Conservation (phyloP, 2,113 vertebrate species). For the Salvelinus fontinalis region DNA sequence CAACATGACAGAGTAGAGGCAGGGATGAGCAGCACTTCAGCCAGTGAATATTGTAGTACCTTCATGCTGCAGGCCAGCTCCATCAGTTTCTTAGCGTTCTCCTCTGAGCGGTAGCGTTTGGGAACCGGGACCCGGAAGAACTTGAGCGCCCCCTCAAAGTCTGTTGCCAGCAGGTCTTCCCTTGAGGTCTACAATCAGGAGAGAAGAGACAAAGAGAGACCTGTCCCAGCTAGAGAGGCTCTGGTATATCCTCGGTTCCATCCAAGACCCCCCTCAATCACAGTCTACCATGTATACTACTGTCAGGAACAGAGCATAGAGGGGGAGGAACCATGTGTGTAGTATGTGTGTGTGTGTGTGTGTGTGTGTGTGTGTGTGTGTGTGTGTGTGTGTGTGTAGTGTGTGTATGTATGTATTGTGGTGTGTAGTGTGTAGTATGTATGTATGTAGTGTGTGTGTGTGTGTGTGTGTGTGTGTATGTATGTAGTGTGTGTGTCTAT, state of each 20-base stretch:
- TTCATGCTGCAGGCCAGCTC: constrained; percentile 97
- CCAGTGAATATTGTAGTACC: constrained; percentile 70
- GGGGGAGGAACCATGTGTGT: background rate
- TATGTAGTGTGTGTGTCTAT: too few relatives aligned
- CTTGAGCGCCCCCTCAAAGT: constrained; percentile 97
- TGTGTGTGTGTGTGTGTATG: too few relatives aligned
- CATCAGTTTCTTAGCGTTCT: constrained; percentile 98
- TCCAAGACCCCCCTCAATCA: background rate
- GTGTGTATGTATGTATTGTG: too few relatives aligned
- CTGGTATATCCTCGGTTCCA: background rate
- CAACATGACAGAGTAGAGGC: background rate
- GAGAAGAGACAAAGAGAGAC: background rate
- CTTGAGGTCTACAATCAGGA: constrained; percentile 83
- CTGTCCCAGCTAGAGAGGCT: background rate
- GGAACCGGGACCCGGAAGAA: constrained; percentile 98
- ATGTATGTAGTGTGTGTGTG: too few relatives aligned
- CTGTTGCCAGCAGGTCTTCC: constrained; percentile 92
- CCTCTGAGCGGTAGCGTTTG: constrained; percentile 96
- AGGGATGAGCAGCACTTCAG: background rate
- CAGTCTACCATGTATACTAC: background rate
- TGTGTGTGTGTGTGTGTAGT: too few relatives aligned
- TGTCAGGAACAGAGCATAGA: background rate
- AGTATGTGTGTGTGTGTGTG: too few relatives aligned
- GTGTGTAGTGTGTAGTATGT: too few relatives aligned
- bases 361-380: too few relatives aligned